Conservation (phyloP, 1,140 invertebrate species). For the Papilio glaucus region DNA sequence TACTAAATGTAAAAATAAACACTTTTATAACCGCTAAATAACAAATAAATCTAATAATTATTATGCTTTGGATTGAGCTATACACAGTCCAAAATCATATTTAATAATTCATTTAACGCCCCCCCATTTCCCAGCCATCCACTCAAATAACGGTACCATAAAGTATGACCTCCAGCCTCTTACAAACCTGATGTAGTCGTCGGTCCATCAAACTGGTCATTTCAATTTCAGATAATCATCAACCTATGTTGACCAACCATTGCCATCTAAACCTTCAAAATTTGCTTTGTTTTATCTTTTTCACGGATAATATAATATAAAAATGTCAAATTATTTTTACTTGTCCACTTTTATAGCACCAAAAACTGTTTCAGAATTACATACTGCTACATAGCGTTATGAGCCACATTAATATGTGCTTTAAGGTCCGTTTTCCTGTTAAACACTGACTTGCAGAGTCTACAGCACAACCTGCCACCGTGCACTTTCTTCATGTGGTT, state of each 20-base stretch:
- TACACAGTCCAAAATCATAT: neutral
- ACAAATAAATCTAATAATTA: neutral
- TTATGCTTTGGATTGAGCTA: slow-evolving; percentile 18
- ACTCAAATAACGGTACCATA: too few species aligned
- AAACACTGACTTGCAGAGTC: slow-evolving; percentile 64
- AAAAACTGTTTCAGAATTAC: neutral
- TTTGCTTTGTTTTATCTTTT: too few species aligned
- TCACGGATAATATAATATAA: too few species aligned
- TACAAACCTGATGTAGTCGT: neutral
- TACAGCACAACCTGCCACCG: slow-evolving; percentile 67
- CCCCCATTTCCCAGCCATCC: neutral
- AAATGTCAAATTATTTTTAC: neutral
- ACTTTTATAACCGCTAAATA: too few species aligned
- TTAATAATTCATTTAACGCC: neutral
- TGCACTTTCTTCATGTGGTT: slow-evolving; percentile 68
- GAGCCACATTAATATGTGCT: slow-evolving; percentile 63
- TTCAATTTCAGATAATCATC: too few species aligned
- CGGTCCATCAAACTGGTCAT: neutral
- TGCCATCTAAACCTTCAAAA: neutral
- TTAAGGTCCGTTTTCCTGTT: slow-evolving; percentile 59
- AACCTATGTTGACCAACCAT: too few species aligned
- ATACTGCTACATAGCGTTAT: slow-evolving; percentile 61
- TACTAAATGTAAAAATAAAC: too few species aligned
- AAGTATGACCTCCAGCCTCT: neutral
- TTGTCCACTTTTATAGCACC: neutral